Base-by-base conservation (phyloP, 2,888 invertebrate species). In the Napeogenes sylphis region DNA sequence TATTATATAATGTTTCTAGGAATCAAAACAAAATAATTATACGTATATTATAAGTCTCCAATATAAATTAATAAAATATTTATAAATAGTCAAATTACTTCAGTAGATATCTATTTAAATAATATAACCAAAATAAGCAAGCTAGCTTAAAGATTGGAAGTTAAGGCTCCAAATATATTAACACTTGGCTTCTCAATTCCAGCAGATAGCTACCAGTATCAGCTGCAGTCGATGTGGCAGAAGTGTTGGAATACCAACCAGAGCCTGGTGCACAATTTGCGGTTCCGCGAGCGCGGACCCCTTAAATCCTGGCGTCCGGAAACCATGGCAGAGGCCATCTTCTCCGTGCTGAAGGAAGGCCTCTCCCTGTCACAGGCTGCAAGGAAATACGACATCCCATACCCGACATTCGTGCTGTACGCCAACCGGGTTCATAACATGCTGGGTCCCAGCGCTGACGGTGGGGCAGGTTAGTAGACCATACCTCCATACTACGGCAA, bases 191-290 rank as follows among this genome's bases (percentile, higher is more conserved):
- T 77, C 81, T 74, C 84, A 73, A 76, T 85, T 90, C 83, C 94
- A 95, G 93, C 95, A 94, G 97, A 97, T 93, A 97, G 96, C 92
- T 97, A 97, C 93, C 97, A 97, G 88, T 97, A 97, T 88, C 97
- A 97, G 87, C 91, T 97, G 83, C 97, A 97, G 87, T 96, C 96
- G 64, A 96, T 97, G 95, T 97, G 97, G 97, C 97, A 97, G 88
- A 97, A 97, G 85, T 97, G 97, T 87, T 97, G 97, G 97, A 97
- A 96, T 87, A 97, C 96, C 72, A 97, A 96, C 86, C 97, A 97
- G 87, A 95, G 95, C 77, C 92, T 97, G 78, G 96, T 97, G 73
- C 97, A 97, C 90, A 96, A 97, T 83, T 90, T 97, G 79, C 93
- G 97, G 74, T 97, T 97, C 92, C 94, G 97, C 56, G 97, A 97